Evolutionary conservation across 2,888 invertebrate genomes (phyloP), one percentile per base, ranked within the genome.

Genomic region (Trilocha varians): DNA sequence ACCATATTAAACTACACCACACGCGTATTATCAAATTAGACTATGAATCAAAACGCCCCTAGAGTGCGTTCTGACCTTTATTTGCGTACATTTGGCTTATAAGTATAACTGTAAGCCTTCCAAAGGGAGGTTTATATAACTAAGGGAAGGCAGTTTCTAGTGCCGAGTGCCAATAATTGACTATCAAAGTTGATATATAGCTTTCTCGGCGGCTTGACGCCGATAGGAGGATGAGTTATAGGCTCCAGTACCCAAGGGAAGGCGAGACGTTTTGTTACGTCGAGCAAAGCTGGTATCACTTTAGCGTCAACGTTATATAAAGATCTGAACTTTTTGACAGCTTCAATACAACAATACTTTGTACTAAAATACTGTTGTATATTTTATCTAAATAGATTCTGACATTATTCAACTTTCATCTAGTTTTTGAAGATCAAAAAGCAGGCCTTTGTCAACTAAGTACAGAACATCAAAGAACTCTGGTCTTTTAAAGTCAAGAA

Each of bases 101-200:
- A 72, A 77, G 57, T 72, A 77, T 75, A 72, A 68, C 57, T 57
- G 47, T 53, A 62, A 59, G 65, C 56, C 57, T 65, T 65, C 66
- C 61, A 52, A 57, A 60, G 54, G 60, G 59, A 58, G 65, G 62
- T 57, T 65, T 53, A 65, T 70, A 75, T 76, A 77, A 72, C 66
- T 71, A 65, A 65, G 60, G 70, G 70, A 70, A 65, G 70, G 67
- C 67, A 66, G 74, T 72, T 76, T 62, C 66, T 54, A 72, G 72
- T 66, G 67, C 75, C 73, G 65, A 80, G 72, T 77, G 75, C 74
- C 76, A 78, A 83, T 83, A 83, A 84, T 82, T 80, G 80, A 82
- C 82, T 78, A 82, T 80, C 80, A 79, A 80, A 80, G 65, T 77
- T 83, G 78, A 83, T 78, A 73, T 78, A 83, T 79, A 70, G 79